These are phyloP conservation scores for Stegostoma tigrinum DNA, from an alignment of 2,113 vertebrate species.

Conservation along the genomic window DNA sequence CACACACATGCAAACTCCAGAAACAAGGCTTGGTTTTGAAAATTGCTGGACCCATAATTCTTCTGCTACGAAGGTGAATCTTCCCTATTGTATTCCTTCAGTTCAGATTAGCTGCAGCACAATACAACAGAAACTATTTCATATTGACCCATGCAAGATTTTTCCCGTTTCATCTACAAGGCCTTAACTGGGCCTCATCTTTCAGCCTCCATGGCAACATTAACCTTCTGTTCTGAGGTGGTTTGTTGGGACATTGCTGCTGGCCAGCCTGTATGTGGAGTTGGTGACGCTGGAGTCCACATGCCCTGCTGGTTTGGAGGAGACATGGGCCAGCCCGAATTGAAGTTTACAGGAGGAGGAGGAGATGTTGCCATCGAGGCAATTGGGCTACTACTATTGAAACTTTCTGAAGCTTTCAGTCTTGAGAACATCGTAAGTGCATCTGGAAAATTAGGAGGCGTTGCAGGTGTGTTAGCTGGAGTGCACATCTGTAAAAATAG, in stretches of 20 bases:
- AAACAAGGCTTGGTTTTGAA: conserved; percentile 26
- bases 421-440: conserved; percentile 94
- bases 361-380: conserved; percentile 76
- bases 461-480: conserved; percentile 93
- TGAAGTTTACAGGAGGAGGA: conserved; percentile 56
- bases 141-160: conserved; percentile 54
- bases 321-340: conserved; percentile 78
- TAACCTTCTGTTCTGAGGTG: conserved; percentile 79
- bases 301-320: conserved; percentile 68
- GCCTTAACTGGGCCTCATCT: conserved; percentile 71
- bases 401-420: conserved; percentile 86
- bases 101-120: conserved; percentile 48
- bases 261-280: conserved; percentile 67
- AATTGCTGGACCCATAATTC: conserved; percentile 38
- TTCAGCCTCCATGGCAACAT: conserved; percentile 87
- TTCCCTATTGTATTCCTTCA: conserved; percentile 40
- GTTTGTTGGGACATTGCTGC: conserved; percentile 61
- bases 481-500: conserved; percentile 84
- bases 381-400: conserved; percentile 66
- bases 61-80: conserved; percentile 33
- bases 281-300: conserved; percentile 78
- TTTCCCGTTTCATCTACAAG: conserved; percentile 35
- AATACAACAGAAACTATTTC: conserved; percentile 52
- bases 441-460: conserved; percentile 91
- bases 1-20: conserved; percentile 38